Evolutionary conservation across 53 echinoderm and acorn worm genomes (phyloP).

Genomic region (Echinarachnius parma): DNA sequence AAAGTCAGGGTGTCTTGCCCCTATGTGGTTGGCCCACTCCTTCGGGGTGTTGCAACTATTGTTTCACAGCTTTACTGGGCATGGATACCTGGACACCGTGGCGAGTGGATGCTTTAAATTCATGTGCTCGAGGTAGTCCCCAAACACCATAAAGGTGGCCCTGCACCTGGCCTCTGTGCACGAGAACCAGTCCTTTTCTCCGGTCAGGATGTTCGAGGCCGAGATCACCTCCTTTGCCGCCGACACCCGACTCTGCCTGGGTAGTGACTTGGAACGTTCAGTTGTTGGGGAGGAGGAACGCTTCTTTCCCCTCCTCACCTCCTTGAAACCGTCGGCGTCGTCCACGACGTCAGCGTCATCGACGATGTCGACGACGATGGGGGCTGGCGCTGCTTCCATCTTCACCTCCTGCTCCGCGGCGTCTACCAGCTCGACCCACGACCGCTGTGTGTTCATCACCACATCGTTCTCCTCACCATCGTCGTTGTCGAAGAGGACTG

Average conservation of each 20-base stretch:
- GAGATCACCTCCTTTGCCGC: not conserved
- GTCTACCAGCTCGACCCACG: not conserved
- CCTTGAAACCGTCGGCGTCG: not conserved
- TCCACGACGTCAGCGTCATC: not conserved
- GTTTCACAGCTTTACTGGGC: constrained; percentile 15
- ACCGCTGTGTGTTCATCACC: too few species aligned
- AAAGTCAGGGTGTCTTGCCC: constrained; percentile 8
- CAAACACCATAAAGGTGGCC: not conserved
- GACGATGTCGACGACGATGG: not conserved
- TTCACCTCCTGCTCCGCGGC: not conserved
- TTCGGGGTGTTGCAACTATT: not conserved
- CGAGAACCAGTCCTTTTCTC: constrained; percentile 10
- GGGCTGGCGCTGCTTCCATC: not conserved
- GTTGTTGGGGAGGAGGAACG: too few species aligned
- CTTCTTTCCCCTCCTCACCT: not conserved
- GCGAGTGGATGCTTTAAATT: not conserved
- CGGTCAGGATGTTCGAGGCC: constrained; percentile 1
- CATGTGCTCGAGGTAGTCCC: not conserved
- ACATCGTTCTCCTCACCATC: too few species aligned
- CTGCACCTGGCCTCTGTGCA: constrained; percentile 2
- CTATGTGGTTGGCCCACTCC: constrained; percentile 18
- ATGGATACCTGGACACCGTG: not conserved
- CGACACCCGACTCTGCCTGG: too few species aligned
- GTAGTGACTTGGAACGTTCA: too few species aligned
- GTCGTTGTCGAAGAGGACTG: too few species aligned